A percentile compares a stretch with the other conserved stretches of the same genome.
These are phyloP conservation scores for Lordiphosa fenestrarum DNA, from an alignment of 2,888 invertebrate genomes.

Conservation along the genomic window DNA sequence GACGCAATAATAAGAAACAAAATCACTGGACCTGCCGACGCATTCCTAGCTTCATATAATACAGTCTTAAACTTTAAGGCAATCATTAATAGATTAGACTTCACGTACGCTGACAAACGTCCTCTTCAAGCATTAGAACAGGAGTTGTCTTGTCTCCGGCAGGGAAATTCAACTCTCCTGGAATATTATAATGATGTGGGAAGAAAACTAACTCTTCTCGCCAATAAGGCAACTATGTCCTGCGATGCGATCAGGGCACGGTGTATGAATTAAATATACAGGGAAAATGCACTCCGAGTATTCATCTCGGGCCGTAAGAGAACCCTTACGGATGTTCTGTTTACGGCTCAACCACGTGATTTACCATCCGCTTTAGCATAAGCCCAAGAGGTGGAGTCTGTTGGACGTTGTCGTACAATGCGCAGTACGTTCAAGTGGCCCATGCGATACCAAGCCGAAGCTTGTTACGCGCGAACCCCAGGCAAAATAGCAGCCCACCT, in stretches of 20 bases:
- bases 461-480: too few relatives aligned
- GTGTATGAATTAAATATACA: constrained; percentile 38
- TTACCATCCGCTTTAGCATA: constrained; percentile 18
- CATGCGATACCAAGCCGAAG: too few relatives aligned
- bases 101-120: constrained; percentile 30
- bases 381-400: constrained; percentile 16
- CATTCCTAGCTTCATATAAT: too few relatives aligned
- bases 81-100: constrained; percentile 23
- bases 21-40: too few relatives aligned
- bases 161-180: constrained; percentile 27
- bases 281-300: constrained; percentile 8
- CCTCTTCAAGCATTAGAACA: constrained; percentile 12
- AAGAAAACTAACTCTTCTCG: constrained; percentile 31
- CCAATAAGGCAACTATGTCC: constrained; percentile 41
- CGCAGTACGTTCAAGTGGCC: too few relatives aligned
- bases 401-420: too few relatives aligned
- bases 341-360: constrained; percentile 20
- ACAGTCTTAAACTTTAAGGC: too few relatives aligned
- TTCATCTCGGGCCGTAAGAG: constrained; percentile 1
- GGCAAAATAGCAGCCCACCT: too few relatives aligned
- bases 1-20: too few relatives aligned
- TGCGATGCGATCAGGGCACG: constrained; percentile 25
- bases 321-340: constrained; percentile 24
- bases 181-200: constrained; percentile 43
- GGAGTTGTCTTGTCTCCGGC: constrained; percentile 31